A percentile compares a stretch with the other conserved stretches of the same genome.
Conservation (phyloP, 2,888 invertebrate species). For the Drosophila paucipuncta region DNA sequence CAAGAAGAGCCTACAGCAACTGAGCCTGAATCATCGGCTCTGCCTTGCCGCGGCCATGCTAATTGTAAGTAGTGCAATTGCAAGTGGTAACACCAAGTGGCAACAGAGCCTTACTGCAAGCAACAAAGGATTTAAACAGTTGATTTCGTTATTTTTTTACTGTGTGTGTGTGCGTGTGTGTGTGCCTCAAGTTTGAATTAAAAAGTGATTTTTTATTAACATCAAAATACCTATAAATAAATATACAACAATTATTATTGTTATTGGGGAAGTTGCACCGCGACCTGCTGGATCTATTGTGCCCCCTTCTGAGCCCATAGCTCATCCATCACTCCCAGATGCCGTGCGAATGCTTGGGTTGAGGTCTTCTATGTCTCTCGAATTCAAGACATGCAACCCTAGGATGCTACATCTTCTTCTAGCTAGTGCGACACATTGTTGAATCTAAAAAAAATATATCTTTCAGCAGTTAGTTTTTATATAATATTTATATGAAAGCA, state of each 20-base stretch:
- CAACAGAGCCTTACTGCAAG: not conserved
- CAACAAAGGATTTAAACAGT: conserved; percentile 23
- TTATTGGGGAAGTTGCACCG: too few relatives aligned
- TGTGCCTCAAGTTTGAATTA: conserved; percentile 2
- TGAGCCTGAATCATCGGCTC: conserved; percentile 60
- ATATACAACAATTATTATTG: not conserved
- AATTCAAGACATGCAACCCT: too few relatives aligned
- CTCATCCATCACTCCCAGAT: too few relatives aligned
- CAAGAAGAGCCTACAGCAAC: conserved; percentile 12
- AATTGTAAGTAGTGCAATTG: conserved; percentile 80
- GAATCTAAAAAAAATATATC: not conserved
- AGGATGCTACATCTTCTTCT: too few relatives aligned
- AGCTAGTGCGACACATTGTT: not conserved
- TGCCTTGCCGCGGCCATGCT: conserved; percentile 66
- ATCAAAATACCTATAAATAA: not conserved
- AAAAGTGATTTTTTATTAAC: not conserved
- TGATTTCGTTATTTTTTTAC: conserved; percentile 8
- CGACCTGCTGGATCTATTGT: too few relatives aligned
- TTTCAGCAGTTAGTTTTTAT: not conserved
- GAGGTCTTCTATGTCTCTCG: too few relatives aligned
- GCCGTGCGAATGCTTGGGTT: too few relatives aligned
- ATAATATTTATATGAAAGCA: not conserved
- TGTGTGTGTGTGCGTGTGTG: conserved; percentile 12
- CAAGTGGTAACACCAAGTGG: conserved; percentile 8
- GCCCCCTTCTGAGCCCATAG: too few relatives aligned